These are phyloP conservation scores for Bujurquina vittata DNA, from an alignment of 2,113 vertebrate genomes.

Conservation along the genomic window DNA sequence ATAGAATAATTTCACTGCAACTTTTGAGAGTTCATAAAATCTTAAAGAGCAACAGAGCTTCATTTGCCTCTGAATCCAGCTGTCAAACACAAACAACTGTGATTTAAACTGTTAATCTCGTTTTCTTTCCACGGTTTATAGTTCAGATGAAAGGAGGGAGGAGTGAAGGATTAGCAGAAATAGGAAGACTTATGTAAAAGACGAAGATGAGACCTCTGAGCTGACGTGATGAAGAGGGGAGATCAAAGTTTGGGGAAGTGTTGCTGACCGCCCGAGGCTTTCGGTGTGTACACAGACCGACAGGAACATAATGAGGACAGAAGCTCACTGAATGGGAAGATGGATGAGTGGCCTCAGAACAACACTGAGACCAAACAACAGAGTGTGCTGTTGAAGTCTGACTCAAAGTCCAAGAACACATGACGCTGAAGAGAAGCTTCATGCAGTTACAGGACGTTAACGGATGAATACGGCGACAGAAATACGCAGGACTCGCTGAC, in stretches of 20 bases:
- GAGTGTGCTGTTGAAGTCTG: too few species aligned
- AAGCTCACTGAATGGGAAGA: not conserved
- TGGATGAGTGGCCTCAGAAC: not conserved
- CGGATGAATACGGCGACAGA: too few species aligned
- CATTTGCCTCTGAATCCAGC: not conserved
- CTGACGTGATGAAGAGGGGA: too few species aligned
- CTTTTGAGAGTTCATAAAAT: not conserved
- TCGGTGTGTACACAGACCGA: not conserved
- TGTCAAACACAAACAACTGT: not conserved
- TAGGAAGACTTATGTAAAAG: not conserved
- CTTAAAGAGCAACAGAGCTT: not conserved
- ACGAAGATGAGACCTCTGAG: not conserved
- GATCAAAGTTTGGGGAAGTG: not conserved
- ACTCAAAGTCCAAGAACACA: too few species aligned
- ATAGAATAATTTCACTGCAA: not conserved
- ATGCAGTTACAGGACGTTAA: too few species aligned
- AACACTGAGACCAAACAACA: not conserved
- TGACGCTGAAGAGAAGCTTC: too few species aligned
- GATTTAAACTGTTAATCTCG: not conserved
- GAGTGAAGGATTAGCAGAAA: not conserved
- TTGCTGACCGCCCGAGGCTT: not conserved
- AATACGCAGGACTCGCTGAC: too few species aligned
- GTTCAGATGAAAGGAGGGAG: not conserved
- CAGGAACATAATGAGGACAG: not conserved
- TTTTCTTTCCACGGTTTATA: not conserved